These are phyloP conservation scores for Cosmia trapezina DNA, from an alignment of 2,888 invertebrate genomes.

Conservation along the genomic window DNA sequence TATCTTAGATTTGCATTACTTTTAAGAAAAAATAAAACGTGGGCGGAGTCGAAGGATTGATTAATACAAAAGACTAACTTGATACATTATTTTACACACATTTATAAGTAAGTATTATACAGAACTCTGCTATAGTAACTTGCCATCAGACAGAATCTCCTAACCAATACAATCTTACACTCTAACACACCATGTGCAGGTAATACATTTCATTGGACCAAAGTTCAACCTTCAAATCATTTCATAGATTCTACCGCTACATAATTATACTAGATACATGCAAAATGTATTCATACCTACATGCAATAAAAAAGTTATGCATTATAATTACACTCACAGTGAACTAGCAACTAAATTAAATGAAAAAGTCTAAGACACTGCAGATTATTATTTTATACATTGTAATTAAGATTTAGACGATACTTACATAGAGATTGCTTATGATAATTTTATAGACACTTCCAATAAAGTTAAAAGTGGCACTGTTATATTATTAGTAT, in stretches of 20 bases:
- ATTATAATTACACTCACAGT: conserved; percentile 71
- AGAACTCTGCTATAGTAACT: conserved; percentile 48
- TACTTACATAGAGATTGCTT: conserved; percentile 75
- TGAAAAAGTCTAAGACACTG: conserved; percentile 75
- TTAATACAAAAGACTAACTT: conserved; percentile 44
- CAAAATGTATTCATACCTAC: conserved; percentile 65
- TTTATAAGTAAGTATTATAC: conserved; percentile 46
- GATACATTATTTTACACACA: conserved; percentile 49
- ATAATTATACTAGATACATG: conserved; percentile 61
- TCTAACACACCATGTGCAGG: conserved; percentile 87
- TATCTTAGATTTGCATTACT: not conserved
- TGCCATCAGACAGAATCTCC: conserved; percentile 53
- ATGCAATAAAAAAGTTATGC: conserved; percentile 65
- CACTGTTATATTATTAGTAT: conserved; percentile 81
- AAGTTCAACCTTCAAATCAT: conserved; percentile 89
- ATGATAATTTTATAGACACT: conserved; percentile 74
- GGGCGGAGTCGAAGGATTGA: conserved; percentile 37
- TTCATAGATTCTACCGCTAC: conserved; percentile 72
- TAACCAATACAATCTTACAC: conserved; percentile 70
- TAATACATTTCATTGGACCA: conserved; percentile 89
- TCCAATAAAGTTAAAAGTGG: conserved; percentile 82
- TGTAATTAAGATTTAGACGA: conserved; percentile 60
- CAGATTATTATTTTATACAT: conserved; percentile 69
- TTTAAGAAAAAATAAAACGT: conserved; percentile 5
- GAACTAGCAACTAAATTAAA: conserved; percentile 71